phyloP scores from a whole-genome alignment of 2,888 invertebrate species.

The Elysia crispata region DNA sequence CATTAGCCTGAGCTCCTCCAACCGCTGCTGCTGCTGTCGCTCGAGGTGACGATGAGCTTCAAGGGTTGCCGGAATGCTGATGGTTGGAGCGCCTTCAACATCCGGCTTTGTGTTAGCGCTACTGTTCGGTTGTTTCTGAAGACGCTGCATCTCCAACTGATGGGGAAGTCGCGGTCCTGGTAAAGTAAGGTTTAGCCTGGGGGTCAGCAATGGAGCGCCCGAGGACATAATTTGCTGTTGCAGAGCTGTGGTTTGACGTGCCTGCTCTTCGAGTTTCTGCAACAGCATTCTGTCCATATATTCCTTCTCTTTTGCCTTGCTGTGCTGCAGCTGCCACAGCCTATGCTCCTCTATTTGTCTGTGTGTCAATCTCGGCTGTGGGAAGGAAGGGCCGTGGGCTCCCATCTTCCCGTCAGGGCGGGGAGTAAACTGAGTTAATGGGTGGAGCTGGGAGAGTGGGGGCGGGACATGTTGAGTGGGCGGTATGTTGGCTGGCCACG shows the following conservation, averaged over 20 bases:
- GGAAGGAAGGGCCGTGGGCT: neutral
- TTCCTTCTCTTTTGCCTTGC: neutral
- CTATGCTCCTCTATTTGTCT: neutral
- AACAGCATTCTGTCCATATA: neutral
- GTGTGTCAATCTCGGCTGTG: neutral
- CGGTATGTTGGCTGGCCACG: constrained; percentile 18
- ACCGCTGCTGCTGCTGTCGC: neutral
- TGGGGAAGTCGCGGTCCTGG: constrained; percentile 14
- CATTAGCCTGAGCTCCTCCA: neutral
- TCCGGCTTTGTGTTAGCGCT: no score
- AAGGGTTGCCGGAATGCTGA: no score
- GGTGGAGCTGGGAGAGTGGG: constrained; percentile 16
- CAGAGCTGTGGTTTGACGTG: constrained; percentile 59
- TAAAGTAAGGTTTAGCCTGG: neutral
- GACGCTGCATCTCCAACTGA: neutral
- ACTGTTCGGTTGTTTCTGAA: neutral
- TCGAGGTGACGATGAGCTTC: no score
- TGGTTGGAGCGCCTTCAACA: no score
- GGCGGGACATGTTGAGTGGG: neutral
- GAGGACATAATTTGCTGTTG: constrained; percentile 68
- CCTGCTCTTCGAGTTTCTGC: constrained; percentile 13
- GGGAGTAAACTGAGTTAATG: constrained; percentile 3
- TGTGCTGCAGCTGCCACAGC: no score
- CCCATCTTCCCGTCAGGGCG: constrained; percentile 15
- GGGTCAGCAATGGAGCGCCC: constrained; percentile 55